These are phyloP conservation scores for Peromyscus polionotus DNA, from an alignment of 2,113 vertebrate species.

Conservation along the genomic window DNA sequence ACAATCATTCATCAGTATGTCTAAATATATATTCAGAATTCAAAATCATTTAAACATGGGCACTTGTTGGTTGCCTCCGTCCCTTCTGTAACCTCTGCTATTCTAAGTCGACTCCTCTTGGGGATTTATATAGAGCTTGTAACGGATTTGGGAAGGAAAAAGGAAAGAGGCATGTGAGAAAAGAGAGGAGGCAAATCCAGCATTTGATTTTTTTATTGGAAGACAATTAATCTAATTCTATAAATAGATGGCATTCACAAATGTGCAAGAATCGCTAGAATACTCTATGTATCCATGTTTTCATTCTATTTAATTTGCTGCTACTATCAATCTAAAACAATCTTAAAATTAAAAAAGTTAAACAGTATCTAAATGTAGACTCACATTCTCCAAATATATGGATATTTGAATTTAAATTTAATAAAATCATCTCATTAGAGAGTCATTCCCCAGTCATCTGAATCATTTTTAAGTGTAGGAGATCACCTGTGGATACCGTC, in stretches of 20 bases:
- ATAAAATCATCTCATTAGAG: background rate
- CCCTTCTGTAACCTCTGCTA: background rate
- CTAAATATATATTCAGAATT: background rate
- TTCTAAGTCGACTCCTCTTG: background rate
- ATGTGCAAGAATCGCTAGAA: background rate
- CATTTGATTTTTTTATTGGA: background rate
- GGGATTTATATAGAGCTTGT: background rate
- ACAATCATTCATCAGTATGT: background rate
- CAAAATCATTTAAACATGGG: background rate
- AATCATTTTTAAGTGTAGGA: background rate
- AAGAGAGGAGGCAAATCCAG: background rate
- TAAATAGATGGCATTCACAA: background rate
- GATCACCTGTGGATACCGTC: accelerated
- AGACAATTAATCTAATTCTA: background rate
- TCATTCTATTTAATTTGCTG: background rate
- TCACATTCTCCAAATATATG: background rate
- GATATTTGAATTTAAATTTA: constrained; percentile 40
- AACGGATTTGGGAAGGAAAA: background rate
- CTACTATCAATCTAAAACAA: constrained; percentile 2
- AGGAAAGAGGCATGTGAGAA: background rate
- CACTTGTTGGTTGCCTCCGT: background rate
- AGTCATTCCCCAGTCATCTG: background rate
- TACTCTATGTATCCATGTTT: background rate
- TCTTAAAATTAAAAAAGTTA: background rate
- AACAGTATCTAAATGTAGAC: constrained; percentile 1